Evolutionary conservation across 2,797 vertebrate species (phyloP).

Genomic region (Coregonus suidteri): DNA sequence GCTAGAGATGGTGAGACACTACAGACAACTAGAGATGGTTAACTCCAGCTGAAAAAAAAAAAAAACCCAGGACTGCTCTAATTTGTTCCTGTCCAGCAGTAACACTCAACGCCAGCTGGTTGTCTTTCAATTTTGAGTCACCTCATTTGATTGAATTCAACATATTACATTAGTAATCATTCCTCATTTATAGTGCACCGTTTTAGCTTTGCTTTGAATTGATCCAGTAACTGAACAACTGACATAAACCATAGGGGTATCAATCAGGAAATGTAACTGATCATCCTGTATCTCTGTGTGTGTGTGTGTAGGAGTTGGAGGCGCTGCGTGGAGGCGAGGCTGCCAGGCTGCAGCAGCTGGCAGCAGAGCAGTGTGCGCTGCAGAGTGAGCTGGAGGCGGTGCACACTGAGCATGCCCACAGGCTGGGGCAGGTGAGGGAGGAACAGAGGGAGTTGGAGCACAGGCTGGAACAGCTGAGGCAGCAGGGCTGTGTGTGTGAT

Average conservation of each 20-base stretch:
- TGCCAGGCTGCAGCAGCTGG: constrained; percentile 86
- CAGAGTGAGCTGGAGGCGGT: constrained; percentile 92
- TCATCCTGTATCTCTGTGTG: neutral
- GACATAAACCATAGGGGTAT: too few relatives aligned
- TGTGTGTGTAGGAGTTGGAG: constrained; percentile 90
- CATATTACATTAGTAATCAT: too few relatives aligned
- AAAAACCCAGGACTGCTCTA: too few relatives aligned
- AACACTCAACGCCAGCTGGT: too few relatives aligned
- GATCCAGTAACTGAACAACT: too few relatives aligned
- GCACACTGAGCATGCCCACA: constrained; percentile 90
- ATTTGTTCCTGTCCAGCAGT: too few relatives aligned
- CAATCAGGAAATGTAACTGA: neutral
- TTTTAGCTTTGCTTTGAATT: too few relatives aligned
- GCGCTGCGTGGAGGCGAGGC: constrained; percentile 88
- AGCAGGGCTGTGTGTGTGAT: constrained; percentile 92
- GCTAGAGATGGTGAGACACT: constrained; percentile 88
- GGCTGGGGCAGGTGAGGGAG: constrained; percentile 90
- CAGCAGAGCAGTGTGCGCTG: constrained; percentile 89
- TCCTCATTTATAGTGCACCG: too few relatives aligned
- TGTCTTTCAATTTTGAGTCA: too few relatives aligned
- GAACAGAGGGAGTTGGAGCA: constrained; percentile 94
- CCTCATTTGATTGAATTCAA: too few relatives aligned
- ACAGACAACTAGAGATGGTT: constrained; percentile 75
- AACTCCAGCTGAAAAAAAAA: constrained; percentile 69
- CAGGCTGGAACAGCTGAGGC: constrained; percentile 92